Conservation (phyloP, 2,113 vertebrate genomes). For the Lethenteron camtschaticum region DNA sequence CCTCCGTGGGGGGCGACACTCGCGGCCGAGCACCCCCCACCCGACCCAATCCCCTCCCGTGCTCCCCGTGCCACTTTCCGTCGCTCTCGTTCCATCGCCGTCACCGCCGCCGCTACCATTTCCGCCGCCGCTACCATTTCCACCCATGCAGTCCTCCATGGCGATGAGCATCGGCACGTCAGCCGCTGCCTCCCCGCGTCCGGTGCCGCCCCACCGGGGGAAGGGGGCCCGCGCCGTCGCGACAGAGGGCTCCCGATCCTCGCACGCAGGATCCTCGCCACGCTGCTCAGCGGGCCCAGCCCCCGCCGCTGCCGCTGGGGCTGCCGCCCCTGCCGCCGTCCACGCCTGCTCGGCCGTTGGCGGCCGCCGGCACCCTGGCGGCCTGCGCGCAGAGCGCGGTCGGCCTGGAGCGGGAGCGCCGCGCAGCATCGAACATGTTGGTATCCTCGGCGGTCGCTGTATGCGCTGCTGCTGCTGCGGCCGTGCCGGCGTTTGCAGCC, state of each 20-base stretch:
- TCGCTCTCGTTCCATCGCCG: neutral
- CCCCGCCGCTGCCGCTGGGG: neutral
- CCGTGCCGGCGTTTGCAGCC: too few species aligned
- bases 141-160: neutral
- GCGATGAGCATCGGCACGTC: slow-evolving; percentile 1
- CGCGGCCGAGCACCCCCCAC: slow-evolving; percentile 3
- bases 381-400: too few species aligned
- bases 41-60: neutral
- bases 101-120: neutral
- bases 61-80: neutral
- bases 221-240: neutral
- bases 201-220: neutral
- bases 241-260: neutral
- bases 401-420: too few species aligned
- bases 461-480: too few species aligned
- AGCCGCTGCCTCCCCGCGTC: neutral
- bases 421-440: too few species aligned
- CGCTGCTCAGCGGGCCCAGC: neutral
- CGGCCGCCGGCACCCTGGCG: too few species aligned
- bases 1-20: neutral
- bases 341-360: too few species aligned
- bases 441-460: too few species aligned
- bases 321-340: too few species aligned
- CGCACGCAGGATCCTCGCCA: neutral
- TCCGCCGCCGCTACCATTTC: neutral